Base-by-base conservation (phyloP, 2,888 invertebrate species). In the Archips crataeganus region DNA sequence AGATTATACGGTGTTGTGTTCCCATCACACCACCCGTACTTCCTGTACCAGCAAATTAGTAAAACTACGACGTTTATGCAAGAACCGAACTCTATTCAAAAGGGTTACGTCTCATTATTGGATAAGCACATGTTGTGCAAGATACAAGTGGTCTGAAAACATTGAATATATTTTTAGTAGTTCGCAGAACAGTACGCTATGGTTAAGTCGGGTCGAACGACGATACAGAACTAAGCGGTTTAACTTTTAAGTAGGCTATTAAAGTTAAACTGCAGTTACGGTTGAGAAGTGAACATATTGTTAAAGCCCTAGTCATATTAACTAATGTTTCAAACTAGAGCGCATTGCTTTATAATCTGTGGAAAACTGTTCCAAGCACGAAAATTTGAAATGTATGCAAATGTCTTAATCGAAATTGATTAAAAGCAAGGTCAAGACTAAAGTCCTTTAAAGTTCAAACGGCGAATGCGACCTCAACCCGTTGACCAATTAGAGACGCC, bases 31-130 rank as follows among this genome's bases (percentile, higher is more conserved):
- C 92, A 93, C 90, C 93, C 94, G 91, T 93, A 86, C 90, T 94
- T 94, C 94, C 94, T 93, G 94, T 89, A 85, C 85, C 80, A 82
- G 91, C 93, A 94, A 94, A 94, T 94, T 94, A 93, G 92, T 90
- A 87, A 88, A 90, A 87, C 87, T 51, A 87, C 85, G 86, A 86
- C 85, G 88, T 87, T 85, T 82, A 82, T 78, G 77, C 74, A 75
- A 76, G 49, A 32, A 32, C 75, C 75, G 69, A 71, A 70, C 78
- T 83, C 82, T 91, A 86, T 77, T 15, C 0, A 45, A 0, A 71
- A 0, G 51, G 0, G 3, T 65, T 89, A 92, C 81, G 79, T 85
- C 78, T 79, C 69, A 85, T 75, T 82, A 79, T 90, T 13, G 77
- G 54, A 66, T 77, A 49, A 54, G 54, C 57, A 69, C 32, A 66